Conservation (phyloP, 2,888 invertebrate species). For the Chouioia cunea region DNA sequence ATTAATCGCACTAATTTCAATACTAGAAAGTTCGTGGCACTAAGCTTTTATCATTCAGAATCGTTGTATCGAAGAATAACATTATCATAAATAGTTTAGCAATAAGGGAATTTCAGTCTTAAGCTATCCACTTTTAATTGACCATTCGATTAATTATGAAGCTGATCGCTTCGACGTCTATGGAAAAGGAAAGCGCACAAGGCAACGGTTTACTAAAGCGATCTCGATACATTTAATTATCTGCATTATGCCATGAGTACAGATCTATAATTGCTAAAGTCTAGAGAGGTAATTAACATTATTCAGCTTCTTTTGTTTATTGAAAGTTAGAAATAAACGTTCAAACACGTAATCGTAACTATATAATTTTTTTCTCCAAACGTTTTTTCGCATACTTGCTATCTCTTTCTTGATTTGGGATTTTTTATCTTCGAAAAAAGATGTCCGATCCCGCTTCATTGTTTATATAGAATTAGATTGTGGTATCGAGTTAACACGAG, state of each 20-base stretch:
- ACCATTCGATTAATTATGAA: slow-evolving; percentile 57
- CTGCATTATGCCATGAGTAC: too few relatives aligned
- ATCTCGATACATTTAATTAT: slow-evolving; percentile 13
- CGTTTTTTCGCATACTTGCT: too few relatives aligned
- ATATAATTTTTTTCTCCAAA: too few relatives aligned
- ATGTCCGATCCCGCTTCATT: too few relatives aligned
- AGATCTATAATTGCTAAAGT: too few relatives aligned
- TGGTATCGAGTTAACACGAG: slow-evolving; percentile 5
- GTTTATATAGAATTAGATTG: too few relatives aligned
- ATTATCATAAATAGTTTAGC: slow-evolving; percentile 55
- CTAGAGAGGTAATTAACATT: too few relatives aligned
- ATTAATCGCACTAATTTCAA: not conserved
- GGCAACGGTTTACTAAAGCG: slow-evolving; percentile 3
- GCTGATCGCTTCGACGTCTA: slow-evolving; percentile 49
- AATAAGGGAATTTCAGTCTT: slow-evolving; percentile 51
- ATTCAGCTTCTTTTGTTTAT: too few relatives aligned
- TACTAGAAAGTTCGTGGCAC: not conserved
- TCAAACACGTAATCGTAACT: too few relatives aligned
- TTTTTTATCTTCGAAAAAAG: too few relatives aligned
- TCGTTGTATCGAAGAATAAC: slow-evolving; percentile 51
- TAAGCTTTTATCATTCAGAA: slow-evolving; percentile 38
- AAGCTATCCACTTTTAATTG: slow-evolving; percentile 55
- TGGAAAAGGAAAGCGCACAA: not conserved
- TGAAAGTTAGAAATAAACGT: too few relatives aligned
- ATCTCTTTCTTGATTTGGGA: too few relatives aligned